These are phyloP conservation scores for Aphaenogaster ashmeadi DNA, from an alignment of 1,140 invertebrate species.

Conservation along the genomic window DNA sequence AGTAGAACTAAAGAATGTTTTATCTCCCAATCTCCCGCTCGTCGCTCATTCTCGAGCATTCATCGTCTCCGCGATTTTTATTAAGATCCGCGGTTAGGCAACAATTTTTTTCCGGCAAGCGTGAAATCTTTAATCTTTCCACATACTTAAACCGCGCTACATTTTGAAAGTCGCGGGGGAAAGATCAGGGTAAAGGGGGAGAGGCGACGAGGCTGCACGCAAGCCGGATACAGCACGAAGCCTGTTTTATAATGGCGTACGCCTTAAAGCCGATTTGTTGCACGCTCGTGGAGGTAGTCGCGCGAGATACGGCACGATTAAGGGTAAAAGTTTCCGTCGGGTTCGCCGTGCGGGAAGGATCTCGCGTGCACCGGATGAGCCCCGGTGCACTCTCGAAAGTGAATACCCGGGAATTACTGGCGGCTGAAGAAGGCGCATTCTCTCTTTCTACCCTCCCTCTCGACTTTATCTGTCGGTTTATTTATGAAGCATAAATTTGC, in stretches of 20 bases:
- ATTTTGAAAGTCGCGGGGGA: slow-evolving; percentile 50
- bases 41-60: background rate
- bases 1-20: background rate
- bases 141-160: slow-evolving; percentile 30
- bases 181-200: slow-evolving; percentile 8
- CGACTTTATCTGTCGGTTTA: slow-evolving; percentile 60
- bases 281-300: slow-evolving; percentile 63
- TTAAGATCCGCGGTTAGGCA: slow-evolving; percentile 45
- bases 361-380: slow-evolving; percentile 35
- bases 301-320: slow-evolving; percentile 75
- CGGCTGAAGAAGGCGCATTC: slow-evolving; percentile 33
- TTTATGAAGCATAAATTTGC: slow-evolving; percentile 51
- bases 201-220: slow-evolving; percentile 20
- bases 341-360: slow-evolving; percentile 53
- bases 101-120: slow-evolving; percentile 19
- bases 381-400: slow-evolving; percentile 48
- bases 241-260: slow-evolving; percentile 71
- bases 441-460: background rate
- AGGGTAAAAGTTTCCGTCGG: slow-evolving; percentile 67
- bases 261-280: slow-evolving; percentile 76
- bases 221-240: slow-evolving; percentile 63
- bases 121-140: slow-evolving; percentile 29
- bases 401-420: slow-evolving; percentile 55
- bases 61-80: slow-evolving; percentile 22
- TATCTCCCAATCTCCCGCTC: slow-evolving; percentile 36